phyloP scores from a whole-genome alignment of 2,113 vertebrate species.

The Prionailurus viverrinus region DNA sequence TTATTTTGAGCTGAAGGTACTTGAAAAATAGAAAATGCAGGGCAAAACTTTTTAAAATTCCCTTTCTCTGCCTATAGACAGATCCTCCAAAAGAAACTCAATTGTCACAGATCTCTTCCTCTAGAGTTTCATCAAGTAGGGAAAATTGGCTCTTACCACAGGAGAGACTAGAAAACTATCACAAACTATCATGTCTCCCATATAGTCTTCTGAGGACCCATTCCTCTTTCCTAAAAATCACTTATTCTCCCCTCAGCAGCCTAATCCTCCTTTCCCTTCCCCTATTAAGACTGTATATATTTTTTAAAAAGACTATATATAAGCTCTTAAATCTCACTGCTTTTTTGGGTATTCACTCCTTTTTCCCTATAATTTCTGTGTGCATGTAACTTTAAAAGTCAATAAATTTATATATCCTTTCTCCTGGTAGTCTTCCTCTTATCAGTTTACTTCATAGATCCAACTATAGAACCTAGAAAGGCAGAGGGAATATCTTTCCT shows the following conservation, averaged over 20 bases:
- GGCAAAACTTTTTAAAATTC: not conserved
- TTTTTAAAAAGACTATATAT: not conserved
- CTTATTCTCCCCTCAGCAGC: not conserved
- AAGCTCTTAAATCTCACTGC: conserved; percentile 28
- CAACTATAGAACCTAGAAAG: not conserved
- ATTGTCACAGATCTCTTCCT: not conserved
- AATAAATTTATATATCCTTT: not conserved
- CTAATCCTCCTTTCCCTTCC: not conserved
- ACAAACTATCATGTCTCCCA: not conserved
- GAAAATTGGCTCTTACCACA: not conserved
- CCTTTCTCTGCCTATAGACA: not conserved
- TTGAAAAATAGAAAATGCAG: not conserved
- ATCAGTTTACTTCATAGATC: not conserved
- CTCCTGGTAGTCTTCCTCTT: not conserved
- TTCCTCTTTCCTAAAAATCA: not conserved
- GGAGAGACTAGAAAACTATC: not conserved
- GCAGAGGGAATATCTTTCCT: not conserved
- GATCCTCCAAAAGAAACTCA: not conserved
- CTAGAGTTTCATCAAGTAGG: not conserved
- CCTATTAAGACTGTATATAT: not conserved
- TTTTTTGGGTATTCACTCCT: not conserved
- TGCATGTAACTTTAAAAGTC: not conserved
- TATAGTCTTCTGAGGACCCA: not conserved
- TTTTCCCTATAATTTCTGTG: not conserved
- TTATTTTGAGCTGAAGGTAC: not conserved